phyloP scores from a whole-genome alignment of 2,797 vertebrate species.

The Peromyscus aztecus region DNA sequence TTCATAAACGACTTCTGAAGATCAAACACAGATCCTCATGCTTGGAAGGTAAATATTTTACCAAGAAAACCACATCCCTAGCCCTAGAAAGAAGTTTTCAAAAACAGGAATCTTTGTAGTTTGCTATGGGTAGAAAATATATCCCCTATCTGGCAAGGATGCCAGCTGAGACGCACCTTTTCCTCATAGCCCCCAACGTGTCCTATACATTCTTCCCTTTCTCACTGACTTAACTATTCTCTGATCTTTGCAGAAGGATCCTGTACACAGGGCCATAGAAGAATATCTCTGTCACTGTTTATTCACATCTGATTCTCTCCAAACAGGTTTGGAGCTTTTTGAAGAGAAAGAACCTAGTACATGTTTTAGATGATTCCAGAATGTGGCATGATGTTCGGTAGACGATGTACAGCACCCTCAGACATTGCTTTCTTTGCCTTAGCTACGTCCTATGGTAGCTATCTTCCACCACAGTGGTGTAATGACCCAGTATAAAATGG shows the following conservation, averaged over 20 bases:
- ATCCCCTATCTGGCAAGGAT: not conserved
- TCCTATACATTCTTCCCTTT: not conserved
- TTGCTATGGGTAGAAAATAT: not conserved
- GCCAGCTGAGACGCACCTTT: not conserved
- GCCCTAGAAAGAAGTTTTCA: not conserved
- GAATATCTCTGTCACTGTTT: not conserved
- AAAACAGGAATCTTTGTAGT: not conserved
- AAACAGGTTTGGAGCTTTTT: not conserved
- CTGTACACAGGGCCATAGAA: not conserved
- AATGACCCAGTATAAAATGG: not conserved
- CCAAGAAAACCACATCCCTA: not conserved
- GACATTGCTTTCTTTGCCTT: not conserved
- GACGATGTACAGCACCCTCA: not conserved
- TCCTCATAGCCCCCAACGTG: not conserved
- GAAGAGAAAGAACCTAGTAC: not conserved
- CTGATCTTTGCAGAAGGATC: constrained; percentile 13
- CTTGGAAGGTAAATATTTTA: not conserved
- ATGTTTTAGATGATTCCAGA: not conserved
- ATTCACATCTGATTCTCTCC: constrained; percentile 17
- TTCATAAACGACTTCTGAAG: not conserved
- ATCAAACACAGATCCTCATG: not conserved
- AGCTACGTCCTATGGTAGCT: not conserved
- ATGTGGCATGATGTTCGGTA: not conserved
- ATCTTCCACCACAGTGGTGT: not conserved
- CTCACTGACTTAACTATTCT: not conserved